Conservation (phyloP, 2,113 vertebrate species). For the Lates calcarifer region DNA sequence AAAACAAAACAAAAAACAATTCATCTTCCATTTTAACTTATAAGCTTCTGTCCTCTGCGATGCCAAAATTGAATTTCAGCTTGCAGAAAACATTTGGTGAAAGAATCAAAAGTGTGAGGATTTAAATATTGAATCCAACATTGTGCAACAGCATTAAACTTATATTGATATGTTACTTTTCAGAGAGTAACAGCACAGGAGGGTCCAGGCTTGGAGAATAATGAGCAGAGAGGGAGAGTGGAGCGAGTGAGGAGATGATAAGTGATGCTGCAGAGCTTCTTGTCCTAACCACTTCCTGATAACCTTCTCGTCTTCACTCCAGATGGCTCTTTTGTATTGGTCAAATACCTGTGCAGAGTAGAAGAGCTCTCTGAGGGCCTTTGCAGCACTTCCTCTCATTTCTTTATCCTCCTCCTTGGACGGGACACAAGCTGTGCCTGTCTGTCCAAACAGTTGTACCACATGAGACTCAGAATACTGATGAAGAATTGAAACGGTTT, state of each 20-base stretch:
- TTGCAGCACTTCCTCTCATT: conserved; percentile 20
- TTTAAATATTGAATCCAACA: conserved; percentile 2
- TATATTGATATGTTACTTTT: background rate
- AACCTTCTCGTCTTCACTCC: conserved; percentile 33
- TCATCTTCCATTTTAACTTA: no score
- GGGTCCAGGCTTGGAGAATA: background rate
- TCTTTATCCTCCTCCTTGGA: conserved; percentile 20
- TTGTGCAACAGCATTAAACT: conserved; percentile 11
- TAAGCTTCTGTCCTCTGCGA: background rate
- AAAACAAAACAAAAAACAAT: no score
- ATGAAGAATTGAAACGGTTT: conserved; percentile 37
- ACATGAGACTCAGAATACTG: conserved; percentile 40
- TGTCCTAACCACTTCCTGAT: conserved; percentile 20
- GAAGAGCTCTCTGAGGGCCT: conserved; percentile 38
- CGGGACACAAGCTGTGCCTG: conserved; percentile 26
- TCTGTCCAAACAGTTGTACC: conserved; percentile 34
- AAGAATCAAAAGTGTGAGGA: background rate
- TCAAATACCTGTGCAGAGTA: conserved; percentile 32
- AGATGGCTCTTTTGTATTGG: conserved; percentile 35
- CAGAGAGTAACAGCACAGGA: background rate
- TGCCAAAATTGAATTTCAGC: conserved; percentile 1
- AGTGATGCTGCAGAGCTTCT: conserved; percentile 29
- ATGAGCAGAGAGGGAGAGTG: background rate
- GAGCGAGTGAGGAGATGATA: conserved; percentile 9
- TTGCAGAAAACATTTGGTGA: conserved; percentile 6